phyloP scores from a whole-genome alignment of 2,888 invertebrate species.

The Acleris holmiana region DNA sequence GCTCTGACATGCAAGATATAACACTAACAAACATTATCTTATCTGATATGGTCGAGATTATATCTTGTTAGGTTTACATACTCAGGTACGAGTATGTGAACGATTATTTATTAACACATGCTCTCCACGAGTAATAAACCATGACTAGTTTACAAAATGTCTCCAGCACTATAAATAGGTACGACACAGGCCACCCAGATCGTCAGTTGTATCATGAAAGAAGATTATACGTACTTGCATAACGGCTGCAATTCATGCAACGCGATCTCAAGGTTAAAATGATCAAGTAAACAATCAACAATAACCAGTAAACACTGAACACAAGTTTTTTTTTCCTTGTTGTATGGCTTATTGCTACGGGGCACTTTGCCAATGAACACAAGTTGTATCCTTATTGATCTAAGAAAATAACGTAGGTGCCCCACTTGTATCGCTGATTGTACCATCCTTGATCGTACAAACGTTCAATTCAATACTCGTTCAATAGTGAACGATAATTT shows the following conservation, averaged over 20 bases:
- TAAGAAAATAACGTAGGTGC: not conserved
- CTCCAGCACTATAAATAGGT: conserved; percentile 9
- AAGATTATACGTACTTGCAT: conserved; percentile 15
- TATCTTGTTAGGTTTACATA: not conserved
- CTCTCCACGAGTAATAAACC: not conserved
- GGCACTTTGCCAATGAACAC: no score
- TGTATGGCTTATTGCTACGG: no score
- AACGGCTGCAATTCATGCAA: conserved; percentile 24
- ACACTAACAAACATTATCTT: not conserved
- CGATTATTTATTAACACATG: not conserved
- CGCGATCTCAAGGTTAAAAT: conserved; percentile 29
- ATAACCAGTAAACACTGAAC: no score
- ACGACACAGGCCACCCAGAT: not conserved
- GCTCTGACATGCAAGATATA: no score
- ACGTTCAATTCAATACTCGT: conserved; percentile 5
- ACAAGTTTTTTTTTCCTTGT: no score
- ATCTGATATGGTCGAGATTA: not conserved
- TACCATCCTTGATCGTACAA: conserved; percentile 20
- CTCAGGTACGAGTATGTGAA: no score
- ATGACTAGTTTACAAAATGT: no score
- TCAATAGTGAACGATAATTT: conserved; percentile 10
- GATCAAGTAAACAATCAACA: conserved; percentile 14
- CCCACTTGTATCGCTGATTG: conserved; percentile 18
- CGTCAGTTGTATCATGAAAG: conserved; percentile 3
- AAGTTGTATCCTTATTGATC: no score